A percentile compares a stretch with the other conserved stretches of the same genome.
Conservation (phyloP, 1,140 invertebrate species). For the Triops cancriformis region DNA sequence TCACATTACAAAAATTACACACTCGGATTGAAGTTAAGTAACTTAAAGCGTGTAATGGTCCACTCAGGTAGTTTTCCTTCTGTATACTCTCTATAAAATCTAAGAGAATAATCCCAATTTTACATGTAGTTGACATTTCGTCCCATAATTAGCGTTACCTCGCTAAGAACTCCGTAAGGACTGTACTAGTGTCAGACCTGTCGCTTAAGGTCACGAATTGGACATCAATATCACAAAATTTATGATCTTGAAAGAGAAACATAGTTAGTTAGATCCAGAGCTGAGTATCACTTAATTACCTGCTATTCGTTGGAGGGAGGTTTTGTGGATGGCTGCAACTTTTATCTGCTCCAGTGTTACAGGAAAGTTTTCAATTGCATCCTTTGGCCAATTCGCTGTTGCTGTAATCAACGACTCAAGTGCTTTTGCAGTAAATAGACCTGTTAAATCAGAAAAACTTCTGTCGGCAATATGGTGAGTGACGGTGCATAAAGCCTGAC, state of each 20-base stretch:
- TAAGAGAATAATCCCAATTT: background rate
- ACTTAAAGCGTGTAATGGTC: background rate
- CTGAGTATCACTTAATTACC: background rate
- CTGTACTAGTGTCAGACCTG: background rate
- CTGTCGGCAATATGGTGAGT: background rate
- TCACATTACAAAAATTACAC: background rate
- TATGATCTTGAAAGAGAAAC: background rate
- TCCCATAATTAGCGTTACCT: background rate
- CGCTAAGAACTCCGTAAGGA: background rate
- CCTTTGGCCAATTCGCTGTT: background rate
- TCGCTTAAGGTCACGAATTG: background rate
- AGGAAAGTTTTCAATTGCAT: background rate
- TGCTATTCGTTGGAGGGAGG: background rate
- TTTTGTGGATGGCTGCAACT: background rate
- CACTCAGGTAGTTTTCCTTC: background rate
- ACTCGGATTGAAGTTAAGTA: background rate
- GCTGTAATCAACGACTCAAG: background rate
- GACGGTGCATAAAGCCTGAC: background rate
- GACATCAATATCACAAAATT: background rate
- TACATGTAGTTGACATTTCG: too few species aligned
- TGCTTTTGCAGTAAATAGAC: background rate
- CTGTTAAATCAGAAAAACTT: background rate
- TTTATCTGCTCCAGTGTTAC: background rate
- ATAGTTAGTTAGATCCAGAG: background rate
- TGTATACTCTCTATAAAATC: conserved; percentile 3